These are phyloP conservation scores for Ricordea florida DNA, from an alignment of 92 coral and sea anemone species.

Conservation along the genomic window DNA sequence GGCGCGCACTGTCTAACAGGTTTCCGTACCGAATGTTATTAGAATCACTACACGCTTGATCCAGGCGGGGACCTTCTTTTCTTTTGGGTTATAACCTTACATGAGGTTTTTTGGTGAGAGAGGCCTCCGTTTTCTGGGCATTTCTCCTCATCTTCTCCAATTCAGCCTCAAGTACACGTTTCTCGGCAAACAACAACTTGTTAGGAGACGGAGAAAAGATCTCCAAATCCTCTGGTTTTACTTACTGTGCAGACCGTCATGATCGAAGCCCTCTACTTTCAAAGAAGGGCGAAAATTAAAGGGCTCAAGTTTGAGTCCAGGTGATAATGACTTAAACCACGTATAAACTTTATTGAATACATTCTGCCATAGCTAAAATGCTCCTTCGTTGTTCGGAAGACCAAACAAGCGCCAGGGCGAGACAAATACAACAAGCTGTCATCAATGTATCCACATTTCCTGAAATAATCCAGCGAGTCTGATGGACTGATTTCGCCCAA, in stretches of 20 bases:
- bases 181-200: constrained; percentile 27
- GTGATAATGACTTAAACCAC: constrained; percentile 43
- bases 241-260: constrained; percentile 18
- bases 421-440: constrained; percentile 10
- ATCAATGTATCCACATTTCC: constrained; percentile 39
- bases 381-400: neutral
- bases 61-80: too few relatives aligned
- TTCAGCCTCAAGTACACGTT: constrained; percentile 33
- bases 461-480: constrained; percentile 29
- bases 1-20: too few relatives aligned
- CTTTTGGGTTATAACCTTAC: too few relatives aligned
- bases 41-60: too few relatives aligned
- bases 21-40: too few relatives aligned
- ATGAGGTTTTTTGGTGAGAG: too few relatives aligned
- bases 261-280: constrained; percentile 35
- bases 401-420: neutral
- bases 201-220: constrained; percentile 33
- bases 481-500: constrained; percentile 23
- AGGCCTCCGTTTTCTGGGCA: too few relatives aligned
- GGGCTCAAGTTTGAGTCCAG: constrained; percentile 7
- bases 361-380: neutral
- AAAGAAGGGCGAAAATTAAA: neutral
- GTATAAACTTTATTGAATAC: constrained; percentile 11
- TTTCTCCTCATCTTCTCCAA: constrained; percentile 7
- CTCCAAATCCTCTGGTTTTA: constrained; percentile 34